Base-by-base conservation (phyloP, 1,140 invertebrate genomes). In the Drosophila subpulchrella region DNA sequence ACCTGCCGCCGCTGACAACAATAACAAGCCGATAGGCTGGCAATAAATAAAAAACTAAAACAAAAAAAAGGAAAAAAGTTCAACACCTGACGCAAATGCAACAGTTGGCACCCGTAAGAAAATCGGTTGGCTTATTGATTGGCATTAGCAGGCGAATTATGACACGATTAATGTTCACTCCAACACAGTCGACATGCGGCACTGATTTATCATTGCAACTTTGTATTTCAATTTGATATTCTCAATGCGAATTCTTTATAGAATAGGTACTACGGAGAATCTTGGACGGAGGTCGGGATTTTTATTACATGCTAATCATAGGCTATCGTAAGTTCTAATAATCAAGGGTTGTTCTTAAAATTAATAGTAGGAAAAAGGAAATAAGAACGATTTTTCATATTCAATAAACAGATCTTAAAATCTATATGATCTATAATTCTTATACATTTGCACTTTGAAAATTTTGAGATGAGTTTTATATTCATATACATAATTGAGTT, bases 111-210 rank as follows among this genome's bases (percentile, higher is more conserved):
- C 44, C 57, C 38, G 57, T 41, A 30, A 20, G 3, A 11, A 20
- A 48, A 60, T 61, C 62, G 13, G n/a, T 30, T 27, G 42, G 38
- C 32, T 12, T 34, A 57, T 39, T 71, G 65, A 71, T 71, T 71
- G 67, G 66, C 67, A 50, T 71, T 58, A 71, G 67, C 36, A 30
- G 61, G 67, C 67, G 44, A 70, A 71, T 71, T 71, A 71, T 71
- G 67, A 71, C 20, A 71, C 51, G 50, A 50, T 47, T 70, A 70
- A 70, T 71, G 44, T 24, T 34, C 36, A 48, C 67, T 57, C 50
- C 65, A 36, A 50, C 65, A 12, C 67, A 71, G 17, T 39, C 44
- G 20, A 10, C 41, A 27, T 39, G 48, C 8, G 39, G 10, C 24
- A 20, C 50, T 20, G 6, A 70, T 71, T 42, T 58, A 71, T 71